A percentile compares a stretch with the other conserved stretches of the same genome.
Conservation (phyloP, 2,888 invertebrate species). For the Aspidiotus rigidus region DNA sequence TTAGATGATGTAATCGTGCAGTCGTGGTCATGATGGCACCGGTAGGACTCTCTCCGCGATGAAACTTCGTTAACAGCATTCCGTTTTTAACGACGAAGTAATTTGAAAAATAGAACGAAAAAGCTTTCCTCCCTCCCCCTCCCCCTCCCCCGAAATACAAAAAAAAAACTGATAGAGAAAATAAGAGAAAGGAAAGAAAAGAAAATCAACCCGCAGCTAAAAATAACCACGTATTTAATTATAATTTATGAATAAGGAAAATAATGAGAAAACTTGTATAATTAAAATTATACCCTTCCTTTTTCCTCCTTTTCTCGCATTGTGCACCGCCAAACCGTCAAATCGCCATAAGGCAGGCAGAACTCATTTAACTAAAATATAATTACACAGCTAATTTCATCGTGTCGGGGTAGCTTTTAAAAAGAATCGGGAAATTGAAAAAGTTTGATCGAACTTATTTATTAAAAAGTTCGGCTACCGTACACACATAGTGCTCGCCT, state of each 20-base stretch:
- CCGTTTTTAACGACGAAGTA: too few relatives aligned
- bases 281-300: constrained; percentile 30
- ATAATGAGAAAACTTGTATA: constrained; percentile 32
- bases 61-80: too few relatives aligned
- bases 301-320: constrained; percentile 20
- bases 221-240: constrained; percentile 31
- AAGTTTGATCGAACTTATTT: constrained; percentile 33
- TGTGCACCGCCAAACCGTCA: constrained; percentile 3
- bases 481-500: not conserved
- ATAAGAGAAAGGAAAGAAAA: constrained; percentile 9
- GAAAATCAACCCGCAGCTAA: constrained; percentile 22
- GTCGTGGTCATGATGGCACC: too few relatives aligned
- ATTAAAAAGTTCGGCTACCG: constrained; percentile 28
- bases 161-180: not conserved
- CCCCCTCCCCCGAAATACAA: too few relatives aligned
- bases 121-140: too few relatives aligned
- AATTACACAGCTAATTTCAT: constrained; percentile 33
- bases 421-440: constrained; percentile 32
- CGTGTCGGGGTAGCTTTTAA: constrained; percentile 16
- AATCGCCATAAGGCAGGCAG: not conserved
- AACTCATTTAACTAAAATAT: constrained; percentile 22
- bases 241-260: constrained; percentile 33
- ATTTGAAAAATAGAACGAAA: too few relatives aligned
- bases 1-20: too few relatives aligned
- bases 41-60: too few relatives aligned